Evolutionary conservation across 2,113 vertebrate species (phyloP), one percentile per base, ranked within the genome.

Genomic region (Bucco capensis): DNA sequence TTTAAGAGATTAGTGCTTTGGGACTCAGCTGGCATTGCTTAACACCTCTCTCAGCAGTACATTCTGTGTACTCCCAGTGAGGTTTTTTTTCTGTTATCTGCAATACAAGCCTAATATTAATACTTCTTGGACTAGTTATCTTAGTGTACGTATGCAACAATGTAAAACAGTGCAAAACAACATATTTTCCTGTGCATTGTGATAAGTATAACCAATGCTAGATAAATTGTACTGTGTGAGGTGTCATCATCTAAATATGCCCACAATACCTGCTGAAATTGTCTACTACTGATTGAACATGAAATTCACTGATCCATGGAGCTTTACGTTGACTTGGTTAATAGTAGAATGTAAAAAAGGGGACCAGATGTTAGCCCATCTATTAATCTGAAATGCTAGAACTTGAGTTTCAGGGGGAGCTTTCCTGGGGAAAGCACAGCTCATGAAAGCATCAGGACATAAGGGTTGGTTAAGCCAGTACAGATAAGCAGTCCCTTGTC

Each of bases 1-100:
- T 14, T 0, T 0, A 61, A 44, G 58, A 47, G 18, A 5, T 3
- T 0, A 2, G 38, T 47, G 37, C 37, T 65, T 64, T 64, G 10
- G 15, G 33, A 42, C 44, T 57, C 56, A 31, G 35, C 8, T 44
- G n/a, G 10, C 5, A 3, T 9, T 31, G 25, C 22, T 35, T 33
- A 50, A 33, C 24, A 69, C 25, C 10, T 17, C 30, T 72, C n/a
- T 56, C 21, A 23, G 42, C 28, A 47, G 42, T 18, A 24, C 10
- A 44, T 6, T 35, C 17, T 19, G 8, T 27, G 27, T n/a, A 15
- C 13, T 47, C 44, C 50, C 56, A 22, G 25, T n/a, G 23, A 70
- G 35, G 23, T 33, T 60, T 70, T 70, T 58, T 74, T 50, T 60
- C 60, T 14, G 57, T 82, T 81, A 74, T 67, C 30, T 75, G 57